These are phyloP conservation scores for Sebastes hopkinsi DNA, from an alignment of 2,797 vertebrate species.

Conservation along the genomic window DNA sequence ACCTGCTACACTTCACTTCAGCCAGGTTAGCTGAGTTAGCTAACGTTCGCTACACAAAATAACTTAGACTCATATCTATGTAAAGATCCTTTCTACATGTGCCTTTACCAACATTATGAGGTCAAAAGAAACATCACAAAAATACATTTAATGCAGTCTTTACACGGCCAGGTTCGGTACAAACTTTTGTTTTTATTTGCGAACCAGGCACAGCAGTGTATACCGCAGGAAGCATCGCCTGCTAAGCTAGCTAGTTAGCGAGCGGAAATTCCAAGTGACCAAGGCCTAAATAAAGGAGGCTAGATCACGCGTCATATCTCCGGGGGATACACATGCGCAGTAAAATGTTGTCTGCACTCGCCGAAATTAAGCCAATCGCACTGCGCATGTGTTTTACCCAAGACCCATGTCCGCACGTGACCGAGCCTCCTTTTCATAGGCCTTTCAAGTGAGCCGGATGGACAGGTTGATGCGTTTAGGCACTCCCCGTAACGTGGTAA, in stretches of 20 bases:
- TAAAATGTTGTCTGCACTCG: too few relatives aligned
- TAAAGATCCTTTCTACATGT: neutral
- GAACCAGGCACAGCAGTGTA: too few relatives aligned
- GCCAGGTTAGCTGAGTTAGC: neutral
- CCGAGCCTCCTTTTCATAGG: too few relatives aligned
- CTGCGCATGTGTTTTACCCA: too few relatives aligned
- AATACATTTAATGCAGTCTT: neutral
- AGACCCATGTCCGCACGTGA: too few relatives aligned
- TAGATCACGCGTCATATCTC: too few relatives aligned
- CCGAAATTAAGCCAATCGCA: too few relatives aligned
- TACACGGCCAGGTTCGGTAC: neutral
- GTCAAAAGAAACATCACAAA: neutral
- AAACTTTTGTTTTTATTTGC: conserved; percentile 17
- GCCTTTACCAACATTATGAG: rapidly evolving
- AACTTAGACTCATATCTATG: neutral
- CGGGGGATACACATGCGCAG: too few relatives aligned
- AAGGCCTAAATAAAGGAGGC: too few relatives aligned
- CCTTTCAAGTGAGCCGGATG: conserved; percentile 46
- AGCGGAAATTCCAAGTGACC: conserved; percentile 11
- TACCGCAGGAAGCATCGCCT: too few relatives aligned
- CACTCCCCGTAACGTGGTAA: neutral
- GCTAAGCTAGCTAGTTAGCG: neutral
- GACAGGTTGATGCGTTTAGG: conserved; percentile 15
- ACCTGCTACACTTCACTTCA: neutral
- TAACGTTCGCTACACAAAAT: conserved; percentile 6